Evolutionary conservation across 2,888 invertebrate species (phyloP).

Genomic region (Nephrocerus scutellatus): DNA sequence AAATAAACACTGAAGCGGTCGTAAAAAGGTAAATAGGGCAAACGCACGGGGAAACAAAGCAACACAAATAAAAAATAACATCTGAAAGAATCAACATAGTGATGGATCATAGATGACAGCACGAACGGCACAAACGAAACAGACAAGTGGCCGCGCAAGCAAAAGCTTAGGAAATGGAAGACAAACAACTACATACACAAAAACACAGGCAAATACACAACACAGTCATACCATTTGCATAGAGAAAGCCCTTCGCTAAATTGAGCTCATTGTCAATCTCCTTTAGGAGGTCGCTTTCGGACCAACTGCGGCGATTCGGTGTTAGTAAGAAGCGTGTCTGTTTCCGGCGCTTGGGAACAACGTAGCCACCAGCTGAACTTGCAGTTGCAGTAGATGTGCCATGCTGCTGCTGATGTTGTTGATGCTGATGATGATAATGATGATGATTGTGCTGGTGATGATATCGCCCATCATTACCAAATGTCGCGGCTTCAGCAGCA

Average conservation of each 20-base stretch:
- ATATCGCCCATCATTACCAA: too few species aligned
- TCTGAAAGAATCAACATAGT: too few species aligned
- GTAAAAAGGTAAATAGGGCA: too few species aligned
- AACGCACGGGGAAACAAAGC: constrained; percentile 4
- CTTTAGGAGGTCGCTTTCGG: constrained; percentile 52
- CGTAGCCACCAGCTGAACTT: constrained; percentile 4
- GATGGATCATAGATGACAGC: too few species aligned
- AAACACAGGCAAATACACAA: constrained; percentile 3
- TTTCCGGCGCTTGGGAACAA: constrained; percentile 27
- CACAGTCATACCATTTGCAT: constrained; percentile 43
- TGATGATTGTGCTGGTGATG: constrained; percentile 16
- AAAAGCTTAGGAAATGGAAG: not conserved
- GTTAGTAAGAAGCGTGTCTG: constrained; percentile 42
- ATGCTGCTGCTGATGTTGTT: not conserved
- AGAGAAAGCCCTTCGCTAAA: constrained; percentile 58
- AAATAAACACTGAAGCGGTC: too few species aligned
- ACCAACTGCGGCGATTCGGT: constrained; percentile 46
- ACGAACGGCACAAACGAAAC: too few species aligned
- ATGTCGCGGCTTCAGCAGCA: too few species aligned
- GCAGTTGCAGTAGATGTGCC: constrained; percentile 9
- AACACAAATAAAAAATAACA: constrained; percentile 4
- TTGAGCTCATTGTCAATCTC: constrained; percentile 56
- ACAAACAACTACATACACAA: constrained; percentile 3
- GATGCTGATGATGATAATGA: constrained; percentile 9
- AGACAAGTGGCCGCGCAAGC: too few species aligned